phyloP scores from a whole-genome alignment of 2,888 invertebrate species.

The Ormia ochracea region DNA sequence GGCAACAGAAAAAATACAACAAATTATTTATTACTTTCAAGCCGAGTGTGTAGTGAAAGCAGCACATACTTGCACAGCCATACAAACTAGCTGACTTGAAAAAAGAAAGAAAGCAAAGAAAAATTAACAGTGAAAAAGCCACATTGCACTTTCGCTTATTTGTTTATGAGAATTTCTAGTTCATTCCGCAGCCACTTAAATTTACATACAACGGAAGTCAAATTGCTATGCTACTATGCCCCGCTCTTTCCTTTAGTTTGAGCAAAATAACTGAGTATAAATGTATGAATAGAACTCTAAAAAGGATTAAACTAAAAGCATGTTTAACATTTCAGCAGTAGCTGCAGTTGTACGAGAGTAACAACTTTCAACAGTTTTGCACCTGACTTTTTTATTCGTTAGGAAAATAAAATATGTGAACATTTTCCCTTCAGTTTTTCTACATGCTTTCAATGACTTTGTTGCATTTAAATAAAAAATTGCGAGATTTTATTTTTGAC shows the following conservation, averaged over 20 bases:
- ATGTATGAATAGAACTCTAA: not conserved
- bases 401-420: constrained; percentile 8
- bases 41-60: not conserved
- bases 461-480: not conserved
- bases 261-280: not conserved
- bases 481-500: constrained; percentile 20
- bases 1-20: constrained; percentile 17
- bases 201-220: constrained; percentile 57
- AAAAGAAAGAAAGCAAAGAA: not conserved
- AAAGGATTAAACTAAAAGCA: constrained; percentile 47
- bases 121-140: constrained; percentile 16
- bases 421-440: constrained; percentile 6
- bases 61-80: constrained; percentile 30
- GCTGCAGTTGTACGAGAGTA: not conserved
- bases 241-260: not conserved
- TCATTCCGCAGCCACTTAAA: constrained; percentile 45
- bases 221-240: not conserved
- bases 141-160: constrained; percentile 60
- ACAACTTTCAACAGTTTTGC: constrained; percentile 14
- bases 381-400: constrained; percentile 28
- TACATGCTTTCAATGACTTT: not conserved
- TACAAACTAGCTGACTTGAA: not conserved
- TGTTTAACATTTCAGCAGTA: constrained; percentile 25
- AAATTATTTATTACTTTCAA: constrained; percentile 42
- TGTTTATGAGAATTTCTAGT: constrained; percentile 34